These are phyloP conservation scores for Sphecodes monilicornis DNA, from an alignment of 2,888 invertebrate species.

Conservation along the genomic window DNA sequence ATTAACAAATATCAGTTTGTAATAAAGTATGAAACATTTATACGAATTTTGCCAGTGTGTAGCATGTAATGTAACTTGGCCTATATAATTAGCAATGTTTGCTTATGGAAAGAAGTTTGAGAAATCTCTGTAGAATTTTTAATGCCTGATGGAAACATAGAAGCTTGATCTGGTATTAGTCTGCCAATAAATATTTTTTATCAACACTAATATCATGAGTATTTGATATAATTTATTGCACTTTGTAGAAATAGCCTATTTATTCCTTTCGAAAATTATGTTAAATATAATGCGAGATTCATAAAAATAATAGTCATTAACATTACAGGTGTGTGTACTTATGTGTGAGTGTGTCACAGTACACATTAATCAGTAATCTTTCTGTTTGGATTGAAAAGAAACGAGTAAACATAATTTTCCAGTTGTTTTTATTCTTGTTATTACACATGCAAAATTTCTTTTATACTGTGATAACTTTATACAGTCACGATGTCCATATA, in stretches of 20 bases:
- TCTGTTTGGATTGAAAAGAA: constrained; percentile 38
- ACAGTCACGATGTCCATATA: constrained; percentile 42
- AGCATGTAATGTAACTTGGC: constrained; percentile 45
- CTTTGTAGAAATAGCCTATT: constrained; percentile 38
- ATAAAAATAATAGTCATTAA: constrained; percentile 17
- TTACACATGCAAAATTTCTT: constrained; percentile 56
- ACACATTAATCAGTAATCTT: constrained; percentile 7
- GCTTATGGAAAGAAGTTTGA: constrained; percentile 40
- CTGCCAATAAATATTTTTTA: constrained; percentile 51
- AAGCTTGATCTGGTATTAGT: constrained; percentile 37
- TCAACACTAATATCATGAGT: constrained; percentile 38
- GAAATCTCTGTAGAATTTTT: constrained; percentile 44
- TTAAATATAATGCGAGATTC: constrained; percentile 41
- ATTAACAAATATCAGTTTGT: constrained; percentile 38
- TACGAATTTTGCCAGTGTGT: constrained; percentile 26
- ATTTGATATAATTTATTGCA: constrained; percentile 43
- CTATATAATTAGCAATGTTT: constrained; percentile 36
- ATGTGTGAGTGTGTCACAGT: constrained; percentile 10
- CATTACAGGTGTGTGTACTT: constrained; percentile 17
- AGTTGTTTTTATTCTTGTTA: constrained; percentile 49
- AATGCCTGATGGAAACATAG: constrained; percentile 33
- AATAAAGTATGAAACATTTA: constrained; percentile 43
- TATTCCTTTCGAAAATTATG: constrained; percentile 40
- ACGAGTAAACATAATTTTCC: constrained; percentile 35
- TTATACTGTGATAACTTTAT: constrained; percentile 49